Evolutionary conservation across 2,113 vertebrate species (phyloP), one percentile per base, ranked within the genome.

Genomic region (Albula glossodonta): DNA sequence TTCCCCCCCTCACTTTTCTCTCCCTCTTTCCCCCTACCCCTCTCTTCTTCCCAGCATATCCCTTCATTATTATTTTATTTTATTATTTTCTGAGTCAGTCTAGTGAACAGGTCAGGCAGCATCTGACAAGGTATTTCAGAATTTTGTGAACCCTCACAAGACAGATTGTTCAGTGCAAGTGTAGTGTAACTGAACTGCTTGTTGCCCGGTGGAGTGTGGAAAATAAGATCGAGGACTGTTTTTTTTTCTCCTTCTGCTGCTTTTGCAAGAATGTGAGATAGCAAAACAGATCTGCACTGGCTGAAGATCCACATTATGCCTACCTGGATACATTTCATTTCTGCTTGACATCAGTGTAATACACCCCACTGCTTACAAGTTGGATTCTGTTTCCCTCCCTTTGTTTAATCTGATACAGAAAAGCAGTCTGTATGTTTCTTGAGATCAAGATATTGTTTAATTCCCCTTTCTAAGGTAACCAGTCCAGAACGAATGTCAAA

Each of bases 111-210:
- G 88, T 94, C 93, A 94, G 94, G 95, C 92, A 91, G 94, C 94
- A 95, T 92, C 91, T 92, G 94, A 95, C 93, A 92, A 95, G 95
- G 95, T 95, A 95, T 95, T 97, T 95, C 94, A 95, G 94, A 95
- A 96, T 96, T 96, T 96, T 91, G 93, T 92, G 93, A 93, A 92
- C 93, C 94, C 94, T 96, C 94, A 93, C 92, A 93, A 96, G 94
- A 96, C 95, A 95, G 92, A 95, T 96, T 94, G 96, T 93, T 91
- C 92, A 93, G 91, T 88, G 93, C 94, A 93, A 96, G 95, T 89
- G 91, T 92, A 91, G 94, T 93, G 91, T 94, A 93, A 95, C 94
- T 90, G 92, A 96, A 94, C 94, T 92, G 93, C 91, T 93, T 94
- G 92, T 93, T 93, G 93, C 94, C 93, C 94, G 94, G 87, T 90